Percentiles rank a stretch among this genome's conserved stretches.
phyloP scores from a whole-genome alignment of 2,888 invertebrate genomes.

The Elmis aenea region DNA sequence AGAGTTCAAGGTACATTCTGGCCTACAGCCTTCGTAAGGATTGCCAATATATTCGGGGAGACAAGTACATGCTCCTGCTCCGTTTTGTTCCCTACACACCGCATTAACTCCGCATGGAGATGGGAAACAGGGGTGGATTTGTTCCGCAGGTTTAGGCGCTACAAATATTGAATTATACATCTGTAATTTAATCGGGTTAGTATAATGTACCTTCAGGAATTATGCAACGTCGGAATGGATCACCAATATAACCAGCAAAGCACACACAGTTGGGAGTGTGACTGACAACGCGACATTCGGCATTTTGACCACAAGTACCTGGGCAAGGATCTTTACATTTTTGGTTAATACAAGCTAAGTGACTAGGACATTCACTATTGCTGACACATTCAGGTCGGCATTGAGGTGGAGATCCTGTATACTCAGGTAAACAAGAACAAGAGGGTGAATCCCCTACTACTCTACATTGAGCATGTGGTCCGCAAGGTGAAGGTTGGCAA shows the following conservation, averaged over 20 bases:
- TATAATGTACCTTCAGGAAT: slow-evolving; percentile 5
- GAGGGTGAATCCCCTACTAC: slow-evolving; percentile 51
- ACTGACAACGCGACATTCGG: slow-evolving; percentile 67
- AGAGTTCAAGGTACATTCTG: slow-evolving; percentile 43
- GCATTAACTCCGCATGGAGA: slow-evolving; percentile 66
- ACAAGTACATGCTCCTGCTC: slow-evolving; percentile 67
- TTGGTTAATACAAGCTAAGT: slow-evolving; percentile 66
- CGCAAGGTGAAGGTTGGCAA: slow-evolving; percentile 69
- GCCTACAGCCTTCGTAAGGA: slow-evolving; percentile 64
- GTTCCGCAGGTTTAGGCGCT: slow-evolving; percentile 29
- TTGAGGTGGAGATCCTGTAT: slow-evolving; percentile 62
- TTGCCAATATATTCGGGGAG: slow-evolving; percentile 68
- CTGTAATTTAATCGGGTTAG: background rate
- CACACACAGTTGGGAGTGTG: slow-evolving; percentile 68
- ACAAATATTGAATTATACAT: background rate
- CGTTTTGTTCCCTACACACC: slow-evolving; percentile 62
- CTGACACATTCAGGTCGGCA: slow-evolving; percentile 70
- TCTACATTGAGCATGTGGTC: slow-evolving; percentile 58
- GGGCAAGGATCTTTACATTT: slow-evolving; percentile 73
- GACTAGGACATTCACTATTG: slow-evolving; percentile 65
- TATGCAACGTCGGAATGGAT: slow-evolving; percentile 62
- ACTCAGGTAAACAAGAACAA: slow-evolving; percentile 59
- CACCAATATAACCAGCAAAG: slow-evolving; percentile 51
- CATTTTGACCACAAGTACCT: slow-evolving; percentile 69
- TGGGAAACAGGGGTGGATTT: slow-evolving; percentile 41